These are phyloP conservation scores for Bagarius yarrelli DNA, from an alignment of 2,113 vertebrate genomes.

Conservation along the genomic window DNA sequence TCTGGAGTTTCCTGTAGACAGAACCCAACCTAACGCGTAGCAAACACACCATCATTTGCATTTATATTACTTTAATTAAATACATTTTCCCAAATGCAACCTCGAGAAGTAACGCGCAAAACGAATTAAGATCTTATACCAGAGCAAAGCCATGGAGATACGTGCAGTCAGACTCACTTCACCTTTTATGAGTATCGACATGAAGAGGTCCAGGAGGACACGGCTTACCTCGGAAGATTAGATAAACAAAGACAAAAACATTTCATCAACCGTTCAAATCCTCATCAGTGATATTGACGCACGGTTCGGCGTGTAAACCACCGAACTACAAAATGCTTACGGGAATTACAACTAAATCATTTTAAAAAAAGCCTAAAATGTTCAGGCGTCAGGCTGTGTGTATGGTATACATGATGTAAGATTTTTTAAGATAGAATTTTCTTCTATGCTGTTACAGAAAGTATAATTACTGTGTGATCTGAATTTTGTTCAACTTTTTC, in stretches of 20 bases:
- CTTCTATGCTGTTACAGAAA: neutral
- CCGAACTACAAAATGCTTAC: neutral
- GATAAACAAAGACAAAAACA: conserved; percentile 14
- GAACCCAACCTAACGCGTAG: neutral
- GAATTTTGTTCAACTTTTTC: neutral
- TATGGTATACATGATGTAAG: neutral
- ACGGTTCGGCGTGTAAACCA: neutral
- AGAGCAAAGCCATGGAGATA: neutral
- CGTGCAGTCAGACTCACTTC: neutral
- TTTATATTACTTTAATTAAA: conserved; percentile 38
- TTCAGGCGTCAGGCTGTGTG: neutral
- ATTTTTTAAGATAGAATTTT: neutral
- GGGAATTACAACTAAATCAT: neutral
- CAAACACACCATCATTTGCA: conserved; percentile 28
- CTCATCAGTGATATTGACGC: neutral
- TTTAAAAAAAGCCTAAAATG: neutral
- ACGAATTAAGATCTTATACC: conserved; percentile 12
- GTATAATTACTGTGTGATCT: neutral
- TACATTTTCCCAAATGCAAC: conserved; percentile 15
- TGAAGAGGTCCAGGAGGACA: conserved; percentile 27
- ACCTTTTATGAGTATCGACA: conserved; percentile 19
- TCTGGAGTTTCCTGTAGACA: neutral
- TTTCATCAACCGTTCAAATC: conserved; percentile 1
- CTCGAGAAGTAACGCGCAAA: conserved; percentile 12
- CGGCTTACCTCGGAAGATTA: conserved; percentile 2